A percentile compares a stretch with the other conserved stretches of the same genome.
Conservation (phyloP, 2,888 invertebrate genomes). For the Acrobasis suavella region DNA sequence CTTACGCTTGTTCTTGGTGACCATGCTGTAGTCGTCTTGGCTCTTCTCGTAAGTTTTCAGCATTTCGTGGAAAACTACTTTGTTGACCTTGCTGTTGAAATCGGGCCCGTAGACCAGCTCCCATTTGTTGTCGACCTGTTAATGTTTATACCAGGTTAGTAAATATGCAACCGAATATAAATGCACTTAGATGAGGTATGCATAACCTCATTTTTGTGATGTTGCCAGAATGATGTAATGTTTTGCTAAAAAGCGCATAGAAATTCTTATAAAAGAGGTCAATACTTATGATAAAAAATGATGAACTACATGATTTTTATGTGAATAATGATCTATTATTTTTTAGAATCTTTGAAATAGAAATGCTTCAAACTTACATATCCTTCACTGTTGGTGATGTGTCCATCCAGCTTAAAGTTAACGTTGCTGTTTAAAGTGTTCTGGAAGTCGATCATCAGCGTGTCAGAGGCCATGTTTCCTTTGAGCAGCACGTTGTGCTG, state of each 20-base stretch:
- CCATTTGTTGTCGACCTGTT: slow-evolving; percentile 71
- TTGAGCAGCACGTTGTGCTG: slow-evolving; percentile 75
- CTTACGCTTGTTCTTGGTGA: slow-evolving; percentile 78
- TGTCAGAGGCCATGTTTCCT: slow-evolving; percentile 63
- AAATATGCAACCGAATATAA: no score
- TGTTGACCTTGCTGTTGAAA: slow-evolving; percentile 76
- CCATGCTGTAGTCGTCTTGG: slow-evolving; percentile 72
- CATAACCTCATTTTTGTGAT: no score
- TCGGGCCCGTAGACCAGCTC: slow-evolving; percentile 84
- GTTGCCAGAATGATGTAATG: no score
- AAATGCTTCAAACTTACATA: slow-evolving; percentile 58
- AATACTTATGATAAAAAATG: no score
- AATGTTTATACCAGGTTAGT: background rate
- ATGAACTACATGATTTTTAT: no score
- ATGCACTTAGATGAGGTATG: no score
- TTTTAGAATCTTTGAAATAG: no score
- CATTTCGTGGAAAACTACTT: slow-evolving; percentile 59
- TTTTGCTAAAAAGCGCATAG: no score
- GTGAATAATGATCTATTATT: no score
- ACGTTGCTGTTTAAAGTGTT: slow-evolving; percentile 83
- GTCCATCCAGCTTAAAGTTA: slow-evolving; percentile 84
- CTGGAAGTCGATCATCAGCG: slow-evolving; percentile 75
- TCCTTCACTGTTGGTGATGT: slow-evolving; percentile 61
- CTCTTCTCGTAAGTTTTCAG: slow-evolving; percentile 60
- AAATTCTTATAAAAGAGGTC: no score